Evolutionary conservation across 2,113 vertebrate species (phyloP).

Genomic region (Indicator indicator): DNA sequence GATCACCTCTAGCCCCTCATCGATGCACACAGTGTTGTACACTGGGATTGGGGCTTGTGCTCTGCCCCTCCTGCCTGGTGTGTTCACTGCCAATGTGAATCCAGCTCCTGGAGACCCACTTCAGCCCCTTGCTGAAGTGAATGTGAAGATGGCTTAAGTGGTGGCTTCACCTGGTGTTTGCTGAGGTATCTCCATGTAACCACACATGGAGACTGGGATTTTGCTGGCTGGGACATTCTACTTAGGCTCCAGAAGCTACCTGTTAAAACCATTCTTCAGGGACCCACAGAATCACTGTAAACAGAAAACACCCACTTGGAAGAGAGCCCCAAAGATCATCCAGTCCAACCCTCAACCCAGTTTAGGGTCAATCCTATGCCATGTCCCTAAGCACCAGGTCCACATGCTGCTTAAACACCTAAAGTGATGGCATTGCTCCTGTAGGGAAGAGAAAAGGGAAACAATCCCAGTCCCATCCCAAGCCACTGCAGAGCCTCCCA

Average conservation of each 20-base stretch:
- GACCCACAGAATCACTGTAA: too few relatives aligned
- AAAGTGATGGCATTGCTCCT: neutral
- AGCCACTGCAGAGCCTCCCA: too few relatives aligned
- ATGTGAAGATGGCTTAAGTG: neutral
- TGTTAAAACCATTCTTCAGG: neutral
- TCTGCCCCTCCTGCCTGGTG: neutral
- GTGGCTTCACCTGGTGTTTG: neutral
- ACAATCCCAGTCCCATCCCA: neutral
- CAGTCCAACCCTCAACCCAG: too few relatives aligned
- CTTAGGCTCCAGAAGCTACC: neutral
- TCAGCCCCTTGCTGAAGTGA: neutral
- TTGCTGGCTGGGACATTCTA: too few relatives aligned
- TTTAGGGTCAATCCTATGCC: too few relatives aligned
- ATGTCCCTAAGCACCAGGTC: too few relatives aligned
- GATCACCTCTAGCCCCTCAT: neutral
- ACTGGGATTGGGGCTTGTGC: neutral
- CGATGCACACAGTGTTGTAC: accelerated
- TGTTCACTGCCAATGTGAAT: neutral
- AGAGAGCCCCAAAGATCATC: too few relatives aligned
- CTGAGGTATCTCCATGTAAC: neutral
- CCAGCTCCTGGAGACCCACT: neutral
- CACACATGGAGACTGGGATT: neutral
- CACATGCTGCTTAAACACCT: too few relatives aligned
- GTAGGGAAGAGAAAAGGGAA: neutral
- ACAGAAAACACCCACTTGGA: too few relatives aligned